Evolutionary conservation across 2,888 invertebrate species (phyloP).

Genomic region (Lucinisca nassula): DNA sequence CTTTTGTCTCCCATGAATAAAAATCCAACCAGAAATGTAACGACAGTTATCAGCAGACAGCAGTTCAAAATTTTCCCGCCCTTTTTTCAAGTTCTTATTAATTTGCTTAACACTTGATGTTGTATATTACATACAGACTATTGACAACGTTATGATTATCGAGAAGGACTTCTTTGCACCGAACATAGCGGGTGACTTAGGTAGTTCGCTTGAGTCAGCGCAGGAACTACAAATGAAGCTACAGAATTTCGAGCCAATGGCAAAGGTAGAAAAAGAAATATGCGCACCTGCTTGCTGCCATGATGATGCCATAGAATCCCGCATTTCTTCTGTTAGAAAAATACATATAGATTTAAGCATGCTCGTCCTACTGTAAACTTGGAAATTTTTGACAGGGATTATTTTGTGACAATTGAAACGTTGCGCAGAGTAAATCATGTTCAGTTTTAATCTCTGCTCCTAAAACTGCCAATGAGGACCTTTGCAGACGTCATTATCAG

Average conservation of each 20-base stretch:
- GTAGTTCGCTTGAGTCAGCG: constrained; percentile 80
- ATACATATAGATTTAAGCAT: constrained; percentile 11
- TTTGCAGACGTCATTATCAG: too few species aligned
- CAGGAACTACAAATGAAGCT: constrained; percentile 82
- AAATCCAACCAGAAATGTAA: too few species aligned
- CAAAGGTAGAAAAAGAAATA: constrained; percentile 81
- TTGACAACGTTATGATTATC: constrained; percentile 83
- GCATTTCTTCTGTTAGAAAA: constrained; percentile 8
- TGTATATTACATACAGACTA: constrained; percentile 78
- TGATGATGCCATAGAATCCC: constrained; percentile 31
- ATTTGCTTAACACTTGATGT: constrained; percentile 29
- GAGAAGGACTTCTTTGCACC: constrained; percentile 86
- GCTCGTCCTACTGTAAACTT: too few species aligned
- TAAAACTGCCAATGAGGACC: too few species aligned
- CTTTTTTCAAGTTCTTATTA: not conserved
- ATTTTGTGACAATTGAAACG: too few species aligned
- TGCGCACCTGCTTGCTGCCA: constrained; percentile 53
- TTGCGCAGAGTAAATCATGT: too few species aligned
- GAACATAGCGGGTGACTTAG: constrained; percentile 83
- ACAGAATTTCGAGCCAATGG: constrained; percentile 81
- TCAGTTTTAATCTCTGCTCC: too few species aligned
- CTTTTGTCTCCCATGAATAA: too few species aligned
- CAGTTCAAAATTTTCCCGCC: not conserved
- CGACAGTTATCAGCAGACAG: not conserved
- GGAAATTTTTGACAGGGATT: too few species aligned